Percentiles rank a stretch among this genome's conserved stretches.
These are phyloP conservation scores for Lasioglossum morio DNA, from an alignment of 2,888 invertebrate species.

Conservation along the genomic window DNA sequence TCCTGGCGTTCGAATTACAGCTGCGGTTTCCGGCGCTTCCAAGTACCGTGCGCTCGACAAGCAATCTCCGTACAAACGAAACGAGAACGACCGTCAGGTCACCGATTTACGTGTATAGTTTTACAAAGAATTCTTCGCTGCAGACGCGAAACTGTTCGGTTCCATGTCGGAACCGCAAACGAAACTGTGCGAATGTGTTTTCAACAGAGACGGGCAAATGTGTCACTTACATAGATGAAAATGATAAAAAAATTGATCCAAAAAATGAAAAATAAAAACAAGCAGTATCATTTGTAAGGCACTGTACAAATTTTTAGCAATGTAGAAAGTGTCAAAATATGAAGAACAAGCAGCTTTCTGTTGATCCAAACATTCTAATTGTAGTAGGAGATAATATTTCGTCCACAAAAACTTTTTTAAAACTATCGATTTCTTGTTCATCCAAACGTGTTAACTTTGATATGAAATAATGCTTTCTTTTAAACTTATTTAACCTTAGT, in stretches of 20 bases:
- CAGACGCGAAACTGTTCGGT: slow-evolving; percentile 32
- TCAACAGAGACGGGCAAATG: background rate
- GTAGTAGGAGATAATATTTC: too few species aligned
- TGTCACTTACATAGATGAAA: background rate
- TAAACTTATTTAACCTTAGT: background rate
- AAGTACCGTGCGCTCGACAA: background rate
- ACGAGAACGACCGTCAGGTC: slow-evolving; percentile 39
- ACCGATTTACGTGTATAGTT: slow-evolving; percentile 51
- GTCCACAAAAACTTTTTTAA: too few species aligned
- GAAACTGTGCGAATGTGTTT: background rate
- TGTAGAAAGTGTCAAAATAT: background rate
- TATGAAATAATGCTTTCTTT: background rate
- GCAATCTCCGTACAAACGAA: slow-evolving; percentile 40
- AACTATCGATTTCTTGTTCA: too few species aligned
- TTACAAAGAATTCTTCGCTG: slow-evolving; percentile 59
- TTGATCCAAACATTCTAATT: background rate
- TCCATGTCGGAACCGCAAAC: slow-evolving; percentile 7
- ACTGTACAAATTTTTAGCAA: background rate
- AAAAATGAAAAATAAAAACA: background rate
- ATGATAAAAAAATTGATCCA: background rate
- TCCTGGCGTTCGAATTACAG: slow-evolving; percentile 12
- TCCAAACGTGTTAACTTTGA: too few species aligned
- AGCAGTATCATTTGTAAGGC: background rate
- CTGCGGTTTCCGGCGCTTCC: slow-evolving; percentile 13
- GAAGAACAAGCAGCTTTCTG: background rate